Evolutionary conservation across 2,113 vertebrate species (phyloP).

Genomic region (Rhea americana): DNA sequence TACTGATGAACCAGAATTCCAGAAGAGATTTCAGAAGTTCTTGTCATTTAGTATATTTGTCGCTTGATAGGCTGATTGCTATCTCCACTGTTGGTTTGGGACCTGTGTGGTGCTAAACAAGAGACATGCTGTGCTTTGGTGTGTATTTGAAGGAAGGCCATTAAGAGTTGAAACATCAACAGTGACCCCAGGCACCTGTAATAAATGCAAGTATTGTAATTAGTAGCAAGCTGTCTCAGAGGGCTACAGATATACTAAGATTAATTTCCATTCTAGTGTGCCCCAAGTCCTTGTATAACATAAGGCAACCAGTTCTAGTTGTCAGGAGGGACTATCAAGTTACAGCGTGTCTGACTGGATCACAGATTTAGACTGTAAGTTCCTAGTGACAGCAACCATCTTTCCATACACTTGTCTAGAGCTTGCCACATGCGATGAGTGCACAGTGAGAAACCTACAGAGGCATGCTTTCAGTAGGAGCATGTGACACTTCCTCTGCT

Average conservation of each 20-base stretch:
- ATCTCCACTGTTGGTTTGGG: background rate
- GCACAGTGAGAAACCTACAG: background rate
- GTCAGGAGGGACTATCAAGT: background rate
- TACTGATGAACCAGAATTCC: background rate
- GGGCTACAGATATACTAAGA: constrained; percentile 33
- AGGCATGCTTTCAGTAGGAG: background rate
- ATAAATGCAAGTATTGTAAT: constrained; percentile 62
- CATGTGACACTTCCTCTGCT: background rate
- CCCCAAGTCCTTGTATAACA: background rate
- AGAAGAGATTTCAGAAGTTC: background rate
- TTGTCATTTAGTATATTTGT: background rate
- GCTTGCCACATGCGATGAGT: background rate
- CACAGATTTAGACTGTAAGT: background rate
- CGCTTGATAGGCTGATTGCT: background rate
- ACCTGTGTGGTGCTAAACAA: background rate
- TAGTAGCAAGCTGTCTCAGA: constrained; percentile 42
- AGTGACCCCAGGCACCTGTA: constrained; percentile 48
- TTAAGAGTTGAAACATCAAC: constrained; percentile 43
- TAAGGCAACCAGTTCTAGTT: background rate
- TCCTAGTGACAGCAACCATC: background rate
- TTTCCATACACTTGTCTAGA: background rate
- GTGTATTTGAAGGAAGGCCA: constrained; percentile 15
- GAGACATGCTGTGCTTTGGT: constrained; percentile 15
- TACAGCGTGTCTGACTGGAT: background rate
- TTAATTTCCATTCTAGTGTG: constrained; percentile 26